Percentiles rank a stretch among this genome's conserved stretches.
Evolutionary conservation across 2,797 vertebrate species (phyloP).

Genomic region (Micropoecilia bifurca): DNA sequence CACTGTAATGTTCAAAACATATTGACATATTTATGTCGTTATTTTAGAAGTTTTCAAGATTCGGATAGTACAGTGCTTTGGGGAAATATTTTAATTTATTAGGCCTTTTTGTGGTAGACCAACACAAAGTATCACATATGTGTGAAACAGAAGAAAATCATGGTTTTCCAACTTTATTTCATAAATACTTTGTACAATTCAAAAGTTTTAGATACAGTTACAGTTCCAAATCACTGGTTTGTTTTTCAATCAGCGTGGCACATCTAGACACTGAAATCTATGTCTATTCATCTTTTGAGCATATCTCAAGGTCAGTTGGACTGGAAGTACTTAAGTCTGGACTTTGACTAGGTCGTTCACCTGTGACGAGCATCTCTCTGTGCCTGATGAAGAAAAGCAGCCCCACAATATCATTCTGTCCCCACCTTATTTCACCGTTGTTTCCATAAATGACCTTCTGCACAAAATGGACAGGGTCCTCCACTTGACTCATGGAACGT

Average conservation of each 20-base stretch:
- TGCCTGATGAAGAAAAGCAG: background rate
- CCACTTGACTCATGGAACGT: too few relatives aligned
- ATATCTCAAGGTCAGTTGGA: background rate
- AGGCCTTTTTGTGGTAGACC: background rate
- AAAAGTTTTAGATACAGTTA: background rate
- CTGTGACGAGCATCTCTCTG: background rate
- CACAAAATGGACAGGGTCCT: too few relatives aligned
- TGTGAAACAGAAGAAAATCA: background rate
- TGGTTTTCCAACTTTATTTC: background rate
- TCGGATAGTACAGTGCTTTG: background rate
- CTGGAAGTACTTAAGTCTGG: background rate
- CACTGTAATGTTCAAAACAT: background rate
- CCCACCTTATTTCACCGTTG: too few relatives aligned
- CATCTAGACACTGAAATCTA: background rate
- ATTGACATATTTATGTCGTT: background rate
- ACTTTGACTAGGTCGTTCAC: background rate
- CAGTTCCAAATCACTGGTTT: background rate
- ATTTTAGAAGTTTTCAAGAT: background rate
- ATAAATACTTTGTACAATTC: background rate
- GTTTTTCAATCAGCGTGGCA: background rate
- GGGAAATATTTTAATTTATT: background rate
- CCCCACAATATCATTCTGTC: background rate
- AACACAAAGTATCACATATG: background rate
- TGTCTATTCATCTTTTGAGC: background rate
- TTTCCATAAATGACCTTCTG: background rate